A percentile compares a stretch with the other conserved stretches of the same genome.
These are phyloP conservation scores for Hetaerina americana DNA, from an alignment of 1,140 invertebrate species.

Conservation along the genomic window DNA sequence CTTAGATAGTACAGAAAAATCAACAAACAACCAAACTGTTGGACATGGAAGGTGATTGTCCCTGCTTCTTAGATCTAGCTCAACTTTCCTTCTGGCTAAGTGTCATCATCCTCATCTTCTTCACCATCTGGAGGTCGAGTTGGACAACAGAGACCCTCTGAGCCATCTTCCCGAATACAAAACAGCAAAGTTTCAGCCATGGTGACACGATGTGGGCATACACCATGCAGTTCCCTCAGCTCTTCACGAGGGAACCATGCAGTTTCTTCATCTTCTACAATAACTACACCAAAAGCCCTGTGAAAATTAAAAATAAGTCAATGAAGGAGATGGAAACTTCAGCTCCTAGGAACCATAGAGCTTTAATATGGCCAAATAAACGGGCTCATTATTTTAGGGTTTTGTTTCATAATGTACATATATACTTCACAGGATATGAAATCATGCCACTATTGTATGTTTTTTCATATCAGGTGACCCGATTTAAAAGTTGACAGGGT, in stretches of 20 bases:
- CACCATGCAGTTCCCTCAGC: conserved; percentile 74
- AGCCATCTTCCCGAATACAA: conserved; percentile 68
- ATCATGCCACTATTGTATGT: no score
- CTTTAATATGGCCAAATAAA: no score
- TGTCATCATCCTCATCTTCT: conserved; percentile 34
- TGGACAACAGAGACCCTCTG: conserved; percentile 68
- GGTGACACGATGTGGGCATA: conserved; percentile 66
- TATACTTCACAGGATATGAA: no score
- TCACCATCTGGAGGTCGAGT: conserved; percentile 50
- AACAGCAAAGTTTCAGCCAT: conserved; percentile 64
- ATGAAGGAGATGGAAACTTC: no score
- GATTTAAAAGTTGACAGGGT: no score
- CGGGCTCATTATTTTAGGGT: no score
- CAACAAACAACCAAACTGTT: not conserved
- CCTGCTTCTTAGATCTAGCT: no score
- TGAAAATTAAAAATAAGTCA: conserved; percentile 15
- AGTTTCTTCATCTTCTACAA: conserved; percentile 79
- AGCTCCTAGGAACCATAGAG: no score
- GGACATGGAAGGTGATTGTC: not conserved
- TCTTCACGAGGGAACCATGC: conserved; percentile 85
- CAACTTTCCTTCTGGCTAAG: no score
- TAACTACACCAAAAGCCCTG: conserved; percentile 59
- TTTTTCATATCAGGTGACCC: no score
- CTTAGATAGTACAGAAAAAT: no score
- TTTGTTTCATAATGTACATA: no score